Conservation (phyloP, 2,113 vertebrate species). For the Anhinga anhinga region DNA sequence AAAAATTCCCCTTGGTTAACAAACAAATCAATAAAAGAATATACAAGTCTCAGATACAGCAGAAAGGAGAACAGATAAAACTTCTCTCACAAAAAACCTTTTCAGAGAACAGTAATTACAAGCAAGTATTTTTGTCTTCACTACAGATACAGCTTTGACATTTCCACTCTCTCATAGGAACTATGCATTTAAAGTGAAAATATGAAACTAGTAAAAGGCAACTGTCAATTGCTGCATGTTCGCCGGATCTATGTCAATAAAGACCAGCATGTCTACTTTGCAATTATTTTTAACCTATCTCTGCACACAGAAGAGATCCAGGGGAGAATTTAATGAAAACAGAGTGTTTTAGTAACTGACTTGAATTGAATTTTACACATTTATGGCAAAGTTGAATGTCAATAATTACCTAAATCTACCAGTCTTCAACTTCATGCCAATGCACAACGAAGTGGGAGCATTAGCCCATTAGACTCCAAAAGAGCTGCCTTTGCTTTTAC, state of each 20-base stretch:
- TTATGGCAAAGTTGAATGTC: not conserved
- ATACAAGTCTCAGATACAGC: not conserved
- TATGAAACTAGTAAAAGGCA: not conserved
- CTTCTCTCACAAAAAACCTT: not conserved
- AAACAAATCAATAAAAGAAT: not conserved
- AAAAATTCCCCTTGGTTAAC: not conserved
- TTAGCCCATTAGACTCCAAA: not conserved
- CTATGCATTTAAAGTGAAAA: not conserved
- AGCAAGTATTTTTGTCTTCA: slow-evolving; percentile 17
- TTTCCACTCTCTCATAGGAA: not conserved
- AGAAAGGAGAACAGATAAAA: not conserved
- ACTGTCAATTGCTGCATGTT: not conserved
- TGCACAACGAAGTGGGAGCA: not conserved
- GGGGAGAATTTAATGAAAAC: not conserved
- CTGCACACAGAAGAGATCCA: not conserved
- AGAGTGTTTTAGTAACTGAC: not conserved
- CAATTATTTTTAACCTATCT: not conserved
- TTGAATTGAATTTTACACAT: not conserved
- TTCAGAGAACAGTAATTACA: not conserved
- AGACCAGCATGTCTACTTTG: not conserved
- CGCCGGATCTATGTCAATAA: not conserved
- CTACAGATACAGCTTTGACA: slow-evolving; percentile 20
- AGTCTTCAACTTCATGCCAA: not conserved
- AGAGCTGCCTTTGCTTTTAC: not conserved
- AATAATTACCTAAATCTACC: not conserved